These are phyloP conservation scores for Melanophora roralis DNA, from an alignment of 2,888 invertebrate genomes.

Conservation along the genomic window DNA sequence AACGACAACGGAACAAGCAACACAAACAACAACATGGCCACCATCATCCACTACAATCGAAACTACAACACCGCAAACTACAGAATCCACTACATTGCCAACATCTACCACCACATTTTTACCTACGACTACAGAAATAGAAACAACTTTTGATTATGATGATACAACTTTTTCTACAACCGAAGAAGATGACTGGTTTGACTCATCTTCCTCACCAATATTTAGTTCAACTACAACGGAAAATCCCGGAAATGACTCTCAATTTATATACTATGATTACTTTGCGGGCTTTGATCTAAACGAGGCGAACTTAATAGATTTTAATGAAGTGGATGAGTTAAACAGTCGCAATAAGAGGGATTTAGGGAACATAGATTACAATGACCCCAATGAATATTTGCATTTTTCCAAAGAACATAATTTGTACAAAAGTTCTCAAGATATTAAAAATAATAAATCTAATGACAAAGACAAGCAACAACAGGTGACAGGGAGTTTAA, in stretches of 20 bases:
- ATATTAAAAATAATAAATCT: background rate
- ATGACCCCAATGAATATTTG: background rate
- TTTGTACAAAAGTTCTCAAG: conserved; percentile 8
- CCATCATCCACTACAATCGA: conserved; percentile 36
- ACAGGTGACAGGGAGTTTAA: background rate
- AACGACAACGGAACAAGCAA: background rate
- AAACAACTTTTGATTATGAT: conserved; percentile 29
- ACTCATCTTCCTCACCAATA: conserved; percentile 27
- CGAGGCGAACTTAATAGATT: conserved; percentile 64
- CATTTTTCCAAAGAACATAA: conserved; percentile 18
- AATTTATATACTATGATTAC: conserved; percentile 74
- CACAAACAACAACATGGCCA: conserved; percentile 15
- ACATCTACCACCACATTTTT: conserved; percentile 24
- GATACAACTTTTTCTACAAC: conserved; percentile 30
- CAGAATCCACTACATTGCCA: conserved; percentile 44
- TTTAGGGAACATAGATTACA: background rate
- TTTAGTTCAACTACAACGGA: conserved; percentile 59
- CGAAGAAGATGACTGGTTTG: conserved; percentile 4
- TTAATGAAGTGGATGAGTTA: conserved; percentile 26
- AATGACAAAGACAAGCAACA: conserved; percentile 4
- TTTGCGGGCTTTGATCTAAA: conserved; percentile 61
- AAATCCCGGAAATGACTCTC: conserved; percentile 66
- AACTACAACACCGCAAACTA: conserved; percentile 44
- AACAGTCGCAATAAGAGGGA: conserved; percentile 10
- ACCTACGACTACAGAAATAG: conserved; percentile 1